Conservation (phyloP, 1,140 invertebrate genomes). For the Drosophila repletoides region DNA sequence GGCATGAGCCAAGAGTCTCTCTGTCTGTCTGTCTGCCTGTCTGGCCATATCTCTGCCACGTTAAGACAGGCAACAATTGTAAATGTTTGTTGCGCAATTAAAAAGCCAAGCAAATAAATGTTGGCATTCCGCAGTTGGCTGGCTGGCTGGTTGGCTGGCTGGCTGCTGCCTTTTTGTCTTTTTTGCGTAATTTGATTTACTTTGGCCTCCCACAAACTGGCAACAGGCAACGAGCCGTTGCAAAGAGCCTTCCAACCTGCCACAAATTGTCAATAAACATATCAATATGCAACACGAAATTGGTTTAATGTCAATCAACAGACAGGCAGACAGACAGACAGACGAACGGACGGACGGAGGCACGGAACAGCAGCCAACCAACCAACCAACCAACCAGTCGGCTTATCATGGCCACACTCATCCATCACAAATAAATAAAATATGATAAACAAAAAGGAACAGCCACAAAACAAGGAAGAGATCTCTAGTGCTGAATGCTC, state of each 20-base stretch:
- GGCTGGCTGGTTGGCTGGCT: too few species aligned
- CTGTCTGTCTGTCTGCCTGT: too few species aligned
- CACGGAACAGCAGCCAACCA: neutral
- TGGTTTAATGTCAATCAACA: conserved; percentile 70
- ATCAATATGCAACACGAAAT: conserved; percentile 67
- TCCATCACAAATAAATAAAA: conserved; percentile 32
- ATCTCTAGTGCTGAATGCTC: too few species aligned
- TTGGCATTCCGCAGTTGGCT: conserved; percentile 48
- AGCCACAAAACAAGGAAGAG: too few species aligned
- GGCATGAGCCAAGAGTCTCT: neutral
- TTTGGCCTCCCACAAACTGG: conserved; percentile 47
- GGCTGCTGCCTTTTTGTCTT: conserved; percentile 30
- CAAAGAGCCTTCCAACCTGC: conserved; percentile 10
- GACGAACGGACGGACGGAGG: neutral
- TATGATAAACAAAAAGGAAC: neutral
- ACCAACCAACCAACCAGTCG: conserved; percentile 2
- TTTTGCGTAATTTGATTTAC: conserved; percentile 71
- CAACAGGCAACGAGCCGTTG: neutral
- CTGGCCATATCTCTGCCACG: conserved; percentile 50
- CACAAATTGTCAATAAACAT: conserved; percentile 69
- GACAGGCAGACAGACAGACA: neutral
- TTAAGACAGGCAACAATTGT: conserved; percentile 77
- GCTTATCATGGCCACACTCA: conserved; percentile 36
- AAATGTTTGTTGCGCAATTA: conserved; percentile 78
- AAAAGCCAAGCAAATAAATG: conserved; percentile 62